A percentile compares a stretch with the other conserved stretches of the same genome.
phyloP scores from a whole-genome alignment of 2,113 vertebrate genomes.

The Tapirus terrestris region DNA sequence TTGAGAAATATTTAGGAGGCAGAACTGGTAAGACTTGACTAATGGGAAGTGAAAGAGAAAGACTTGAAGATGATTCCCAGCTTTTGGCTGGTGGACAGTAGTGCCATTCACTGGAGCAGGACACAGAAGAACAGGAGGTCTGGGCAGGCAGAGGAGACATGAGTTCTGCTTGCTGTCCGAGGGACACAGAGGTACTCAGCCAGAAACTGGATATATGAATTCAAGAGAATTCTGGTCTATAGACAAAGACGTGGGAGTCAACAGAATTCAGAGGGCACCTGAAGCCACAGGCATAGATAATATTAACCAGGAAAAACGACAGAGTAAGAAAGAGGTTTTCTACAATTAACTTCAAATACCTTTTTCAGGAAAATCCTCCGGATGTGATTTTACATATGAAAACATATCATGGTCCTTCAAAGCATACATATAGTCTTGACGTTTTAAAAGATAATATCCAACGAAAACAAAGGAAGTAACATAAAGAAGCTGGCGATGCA shows the following conservation, averaged over 20 bases:
- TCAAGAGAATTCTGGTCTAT: background rate
- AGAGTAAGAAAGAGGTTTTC: background rate
- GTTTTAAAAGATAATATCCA: conserved; percentile 91
- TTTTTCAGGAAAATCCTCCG: conserved; percentile 86
- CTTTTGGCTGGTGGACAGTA: background rate
- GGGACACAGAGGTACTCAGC: background rate
- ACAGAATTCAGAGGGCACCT: background rate
- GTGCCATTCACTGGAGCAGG: background rate
- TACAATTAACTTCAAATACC: conserved; percentile 82
- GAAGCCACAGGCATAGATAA: background rate
- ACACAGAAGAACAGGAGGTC: background rate
- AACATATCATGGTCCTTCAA: conserved; percentile 89
- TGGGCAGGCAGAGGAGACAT: background rate
- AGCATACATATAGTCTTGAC: conserved; percentile 87
- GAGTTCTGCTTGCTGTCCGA: background rate
- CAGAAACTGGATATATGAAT: background rate
- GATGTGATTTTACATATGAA: conserved; percentile 89
- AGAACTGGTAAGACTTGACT: background rate
- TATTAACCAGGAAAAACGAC: background rate
- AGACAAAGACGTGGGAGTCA: background rate
- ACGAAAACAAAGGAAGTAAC: conserved; percentile 88
- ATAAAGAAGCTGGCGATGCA: conserved; percentile 92
- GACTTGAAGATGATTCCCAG: background rate
- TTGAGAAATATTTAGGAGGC: background rate
- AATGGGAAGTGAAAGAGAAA: background rate